Conservation (phyloP, 2,113 vertebrate genomes). For the Pholis gunnellus region DNA sequence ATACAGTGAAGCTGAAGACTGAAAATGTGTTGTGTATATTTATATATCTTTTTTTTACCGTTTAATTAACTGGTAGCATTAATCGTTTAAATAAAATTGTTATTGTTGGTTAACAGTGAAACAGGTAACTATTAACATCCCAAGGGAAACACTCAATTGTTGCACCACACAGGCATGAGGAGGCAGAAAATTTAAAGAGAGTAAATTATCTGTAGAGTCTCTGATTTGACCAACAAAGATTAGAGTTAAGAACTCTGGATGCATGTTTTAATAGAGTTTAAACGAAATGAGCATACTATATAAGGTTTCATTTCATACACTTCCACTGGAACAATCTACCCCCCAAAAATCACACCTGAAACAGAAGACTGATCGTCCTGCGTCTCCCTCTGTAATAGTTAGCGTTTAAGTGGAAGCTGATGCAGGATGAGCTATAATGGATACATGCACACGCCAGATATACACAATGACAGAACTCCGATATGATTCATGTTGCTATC, state of each 20-base stretch:
- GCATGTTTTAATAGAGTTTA: neutral
- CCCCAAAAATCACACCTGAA: neutral
- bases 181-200: neutral
- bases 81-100: neutral
- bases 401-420: neutral
- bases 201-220: neutral
- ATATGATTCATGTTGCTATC: slow-evolving; percentile 1
- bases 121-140: neutral
- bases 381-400: neutral
- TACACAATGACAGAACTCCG: neutral
- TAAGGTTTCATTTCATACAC: neutral
- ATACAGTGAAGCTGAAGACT: slow-evolving; percentile 23
- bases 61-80: neutral
- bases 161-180: neutral
- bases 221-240: neutral
- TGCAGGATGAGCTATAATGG: too few relatives aligned
- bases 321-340: neutral
- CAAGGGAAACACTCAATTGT: neutral
- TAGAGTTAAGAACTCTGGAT: neutral
- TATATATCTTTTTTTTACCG: too few relatives aligned
- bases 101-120: neutral
- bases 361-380: neutral
- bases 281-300: neutral
- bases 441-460: neutral
- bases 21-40: neutral